Evolutionary conservation across 2,113 vertebrate species (phyloP).

Genomic region (Syngnathoides biaculeatus): DNA sequence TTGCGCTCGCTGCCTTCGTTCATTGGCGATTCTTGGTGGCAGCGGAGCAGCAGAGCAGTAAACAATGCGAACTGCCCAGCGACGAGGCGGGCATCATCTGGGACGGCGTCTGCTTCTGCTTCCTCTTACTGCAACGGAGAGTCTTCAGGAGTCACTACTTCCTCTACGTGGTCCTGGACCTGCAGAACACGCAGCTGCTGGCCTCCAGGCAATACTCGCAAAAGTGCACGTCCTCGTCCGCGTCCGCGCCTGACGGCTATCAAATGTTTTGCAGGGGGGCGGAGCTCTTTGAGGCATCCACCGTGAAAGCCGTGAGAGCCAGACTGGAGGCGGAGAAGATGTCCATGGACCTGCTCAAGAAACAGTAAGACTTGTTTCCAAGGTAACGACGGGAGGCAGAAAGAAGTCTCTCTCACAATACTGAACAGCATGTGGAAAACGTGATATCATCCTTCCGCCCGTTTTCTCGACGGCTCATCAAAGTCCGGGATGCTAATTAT

Average conservation of each 20-base stretch:
- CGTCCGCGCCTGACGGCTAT: background rate
- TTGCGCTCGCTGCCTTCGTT: background rate
- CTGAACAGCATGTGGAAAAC: too few species aligned
- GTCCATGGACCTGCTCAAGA: slow-evolving; percentile 94
- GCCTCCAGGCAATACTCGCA: slow-evolving; percentile 82
- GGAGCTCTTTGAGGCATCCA: slow-evolving; percentile 92
- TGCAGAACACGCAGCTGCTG: slow-evolving; percentile 88
- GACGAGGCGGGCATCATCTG: slow-evolving; percentile 95
- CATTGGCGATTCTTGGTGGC: background rate
- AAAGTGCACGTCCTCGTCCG: background rate
- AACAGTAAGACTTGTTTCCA: slow-evolving; percentile 80
- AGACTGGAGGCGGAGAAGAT: slow-evolving; percentile 93
- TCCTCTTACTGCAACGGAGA: slow-evolving; percentile 87
- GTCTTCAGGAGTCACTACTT: slow-evolving; percentile 98
- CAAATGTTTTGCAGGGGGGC: slow-evolving; percentile 77
- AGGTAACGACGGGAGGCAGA: too few species aligned
- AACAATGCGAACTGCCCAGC: slow-evolving; percentile 85
- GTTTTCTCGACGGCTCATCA: too few species aligned
- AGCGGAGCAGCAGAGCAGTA: slow-evolving; percentile 70
- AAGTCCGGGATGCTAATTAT: too few species aligned
- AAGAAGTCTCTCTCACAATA: too few species aligned
- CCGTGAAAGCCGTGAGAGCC: slow-evolving; percentile 91
- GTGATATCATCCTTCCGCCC: too few species aligned
- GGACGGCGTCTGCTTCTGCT: slow-evolving; percentile 95
- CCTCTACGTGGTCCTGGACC: slow-evolving; percentile 90